These are phyloP conservation scores for Arge pagana DNA, from an alignment of 2,888 invertebrate species.

Conservation along the genomic window DNA sequence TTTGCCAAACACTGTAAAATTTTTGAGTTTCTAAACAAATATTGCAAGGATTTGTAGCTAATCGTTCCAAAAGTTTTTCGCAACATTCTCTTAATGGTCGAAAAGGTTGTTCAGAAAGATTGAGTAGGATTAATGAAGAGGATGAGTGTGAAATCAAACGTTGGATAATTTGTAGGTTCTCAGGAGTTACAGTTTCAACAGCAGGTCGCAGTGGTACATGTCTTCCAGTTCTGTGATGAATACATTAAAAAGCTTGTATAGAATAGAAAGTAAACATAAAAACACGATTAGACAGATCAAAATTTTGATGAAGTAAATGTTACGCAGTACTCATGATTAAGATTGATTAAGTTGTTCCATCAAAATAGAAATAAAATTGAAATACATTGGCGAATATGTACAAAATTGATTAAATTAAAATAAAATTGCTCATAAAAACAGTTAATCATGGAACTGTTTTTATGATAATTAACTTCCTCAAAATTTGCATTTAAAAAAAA, in stretches of 20 bases:
- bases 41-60: neutral
- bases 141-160: too few relatives aligned
- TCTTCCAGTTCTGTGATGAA: conserved; percentile 2
- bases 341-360: too few relatives aligned
- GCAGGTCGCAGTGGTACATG: neutral
- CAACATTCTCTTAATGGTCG: conserved; percentile 9
- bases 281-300: neutral
- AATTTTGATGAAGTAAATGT: conserved; percentile 1
- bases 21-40: conserved; percentile 4
- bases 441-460: too few relatives aligned
- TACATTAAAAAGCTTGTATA: neutral
- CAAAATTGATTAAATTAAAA: too few relatives aligned
- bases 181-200: neutral
- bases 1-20: neutral
- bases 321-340: too few relatives aligned
- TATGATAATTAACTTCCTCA: neutral
- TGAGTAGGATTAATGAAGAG: neutral
- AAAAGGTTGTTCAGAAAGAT: neutral
- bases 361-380: too few relatives aligned
- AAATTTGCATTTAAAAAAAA: neutral
- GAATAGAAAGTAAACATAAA: conserved; percentile 4
- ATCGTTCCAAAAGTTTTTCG: neutral
- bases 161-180: neutral
- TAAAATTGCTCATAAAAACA: too few relatives aligned
- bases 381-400: too few relatives aligned